Conservation (phyloP, 2,113 vertebrate genomes). For the Cavia porcellus region DNA sequence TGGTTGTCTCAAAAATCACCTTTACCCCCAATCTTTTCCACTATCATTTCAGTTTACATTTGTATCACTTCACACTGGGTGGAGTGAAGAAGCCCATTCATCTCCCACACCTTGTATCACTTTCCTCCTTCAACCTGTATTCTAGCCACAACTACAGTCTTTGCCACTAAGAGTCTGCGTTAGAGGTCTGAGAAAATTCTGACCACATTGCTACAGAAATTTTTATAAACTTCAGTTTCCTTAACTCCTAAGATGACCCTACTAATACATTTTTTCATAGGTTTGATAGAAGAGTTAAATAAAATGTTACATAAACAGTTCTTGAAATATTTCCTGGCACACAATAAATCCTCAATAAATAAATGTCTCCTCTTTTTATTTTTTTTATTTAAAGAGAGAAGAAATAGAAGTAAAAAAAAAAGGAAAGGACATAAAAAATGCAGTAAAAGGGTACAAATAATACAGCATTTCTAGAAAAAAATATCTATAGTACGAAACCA, state of each 20-base stretch:
- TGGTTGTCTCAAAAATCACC: not conserved
- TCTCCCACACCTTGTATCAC: not conserved
- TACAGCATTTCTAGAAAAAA: no score
- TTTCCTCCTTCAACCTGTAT: not conserved
- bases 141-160: not conserved
- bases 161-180: not conserved
- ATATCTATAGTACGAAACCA: no score
- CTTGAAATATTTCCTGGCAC: not conserved
- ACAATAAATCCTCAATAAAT: not conserved
- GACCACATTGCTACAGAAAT: not conserved
- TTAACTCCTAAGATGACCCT: not conserved
- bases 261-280: not conserved
- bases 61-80: not conserved
- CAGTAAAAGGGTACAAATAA: no score
- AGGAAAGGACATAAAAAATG: no score
- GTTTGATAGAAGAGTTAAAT: conserved; percentile 20
- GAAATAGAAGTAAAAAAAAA: no score
- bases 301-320: not conserved
- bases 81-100: not conserved
- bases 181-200: not conserved
- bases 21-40: not conserved
- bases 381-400: not conserved
- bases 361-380: not conserved
- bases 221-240: not conserved
- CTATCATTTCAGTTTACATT: not conserved